Conservation (phyloP, 2,888 invertebrate species). For the Hyalella azteca region DNA sequence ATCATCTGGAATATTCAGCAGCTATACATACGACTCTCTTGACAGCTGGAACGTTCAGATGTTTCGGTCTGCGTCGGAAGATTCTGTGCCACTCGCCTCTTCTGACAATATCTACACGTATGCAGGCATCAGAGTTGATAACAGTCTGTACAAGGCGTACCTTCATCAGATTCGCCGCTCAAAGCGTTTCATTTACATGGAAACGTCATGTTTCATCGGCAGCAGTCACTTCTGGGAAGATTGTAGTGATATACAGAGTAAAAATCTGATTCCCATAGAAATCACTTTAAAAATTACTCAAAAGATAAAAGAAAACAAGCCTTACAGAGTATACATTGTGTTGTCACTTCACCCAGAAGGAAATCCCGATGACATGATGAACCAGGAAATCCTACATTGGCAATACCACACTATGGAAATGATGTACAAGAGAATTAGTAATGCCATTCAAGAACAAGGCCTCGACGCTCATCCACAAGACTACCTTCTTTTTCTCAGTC, state of each 20-base stretch:
- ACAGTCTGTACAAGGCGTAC: constrained; percentile 23
- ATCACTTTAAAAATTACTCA: neutral
- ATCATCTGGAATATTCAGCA: neutral
- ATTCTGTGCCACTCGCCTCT: neutral
- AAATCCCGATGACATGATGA: constrained; percentile 24
- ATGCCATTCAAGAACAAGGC: constrained; percentile 25
- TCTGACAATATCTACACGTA: constrained; percentile 10
- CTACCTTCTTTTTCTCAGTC: constrained; percentile 16
- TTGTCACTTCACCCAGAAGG: constrained; percentile 16
- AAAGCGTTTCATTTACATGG: constrained; percentile 23
- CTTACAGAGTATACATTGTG: constrained; percentile 20
- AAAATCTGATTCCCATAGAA: constrained; percentile 32
- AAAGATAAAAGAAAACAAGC: neutral
- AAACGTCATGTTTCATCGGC: constrained; percentile 28
- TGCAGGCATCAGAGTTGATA: constrained; percentile 7
- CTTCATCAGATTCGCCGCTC: constrained; percentile 29
- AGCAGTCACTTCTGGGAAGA: constrained; percentile 37
- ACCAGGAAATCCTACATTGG: constrained; percentile 34
- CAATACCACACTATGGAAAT: constrained; percentile 39
- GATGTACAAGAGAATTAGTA: constrained; percentile 31
- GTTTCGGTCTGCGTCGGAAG: constrained; percentile 13
- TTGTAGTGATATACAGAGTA: constrained; percentile 30
- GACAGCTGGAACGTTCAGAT: constrained; percentile 25
- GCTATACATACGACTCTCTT: constrained; percentile 15
- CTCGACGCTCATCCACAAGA: constrained; percentile 30